Evolutionary conservation across 2,888 invertebrate genomes (phyloP).

Genomic region (Spatulosminthurus flaviceps): DNA sequence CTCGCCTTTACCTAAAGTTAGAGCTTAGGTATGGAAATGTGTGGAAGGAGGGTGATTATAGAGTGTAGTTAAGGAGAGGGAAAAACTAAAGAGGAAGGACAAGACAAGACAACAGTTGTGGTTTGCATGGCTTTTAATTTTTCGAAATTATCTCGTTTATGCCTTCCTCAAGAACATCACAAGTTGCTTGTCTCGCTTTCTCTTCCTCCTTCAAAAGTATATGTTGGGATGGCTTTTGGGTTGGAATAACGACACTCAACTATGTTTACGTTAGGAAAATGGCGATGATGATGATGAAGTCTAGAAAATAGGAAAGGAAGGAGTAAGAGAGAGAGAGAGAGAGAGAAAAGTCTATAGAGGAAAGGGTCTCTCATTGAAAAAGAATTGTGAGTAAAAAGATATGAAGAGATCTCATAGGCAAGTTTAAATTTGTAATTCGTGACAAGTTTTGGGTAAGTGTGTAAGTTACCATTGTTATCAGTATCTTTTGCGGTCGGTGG

Average conservation of each 20-base stretch:
- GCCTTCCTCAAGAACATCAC: constrained; percentile 46
- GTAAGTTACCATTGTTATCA: constrained; percentile 48
- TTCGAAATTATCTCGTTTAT: constrained; percentile 55
- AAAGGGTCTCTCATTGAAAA: constrained; percentile 32
- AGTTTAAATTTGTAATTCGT: constrained; percentile 50
- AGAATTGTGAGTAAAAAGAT: constrained; percentile 45
- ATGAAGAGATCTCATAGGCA: constrained; percentile 36
- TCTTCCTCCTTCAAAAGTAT: background rate
- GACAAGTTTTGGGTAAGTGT: constrained; percentile 48
- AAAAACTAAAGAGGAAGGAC: background rate
- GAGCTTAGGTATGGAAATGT: too few species aligned
- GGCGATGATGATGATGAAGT: constrained; percentile 21
- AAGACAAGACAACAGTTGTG: constrained; percentile 3
- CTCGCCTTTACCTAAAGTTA: too few species aligned
- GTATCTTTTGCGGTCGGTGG: background rate
- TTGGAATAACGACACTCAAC: background rate
- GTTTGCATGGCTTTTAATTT: constrained; percentile 51
- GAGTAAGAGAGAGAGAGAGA: constrained; percentile 35
- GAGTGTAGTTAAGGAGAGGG: background rate
- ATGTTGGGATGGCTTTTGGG: background rate
- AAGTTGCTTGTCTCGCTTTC: background rate
- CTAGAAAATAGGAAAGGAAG: constrained; percentile 15
- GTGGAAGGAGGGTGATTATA: background rate
- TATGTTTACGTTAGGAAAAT: background rate
- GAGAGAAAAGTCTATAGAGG: constrained; percentile 29